Percentiles rank a stretch among this genome's conserved stretches.
Evolutionary conservation across 1,140 invertebrate species (phyloP).

Genomic region (Aphis craccivora): DNA sequence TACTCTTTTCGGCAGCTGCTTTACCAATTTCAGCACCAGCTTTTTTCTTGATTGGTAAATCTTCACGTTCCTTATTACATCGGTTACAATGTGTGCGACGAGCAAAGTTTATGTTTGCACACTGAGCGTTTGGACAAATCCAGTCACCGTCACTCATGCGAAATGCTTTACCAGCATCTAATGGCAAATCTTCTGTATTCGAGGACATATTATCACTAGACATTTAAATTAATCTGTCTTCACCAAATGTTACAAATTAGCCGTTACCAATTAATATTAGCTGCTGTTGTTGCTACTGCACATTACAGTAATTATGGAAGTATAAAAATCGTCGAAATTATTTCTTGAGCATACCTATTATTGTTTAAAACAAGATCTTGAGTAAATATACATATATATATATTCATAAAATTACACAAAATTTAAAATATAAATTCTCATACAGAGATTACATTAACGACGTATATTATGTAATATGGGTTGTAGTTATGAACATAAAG

Average conservation of each 20-base stretch:
- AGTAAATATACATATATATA: background rate
- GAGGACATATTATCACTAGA: slow-evolving; percentile 34
- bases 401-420: no score
- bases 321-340: background rate
- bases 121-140: slow-evolving; percentile 67
- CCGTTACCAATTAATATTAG: background rate
- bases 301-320: background rate
- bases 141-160: slow-evolving; percentile 67
- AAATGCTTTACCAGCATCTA: slow-evolving; percentile 57
- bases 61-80: slow-evolving; percentile 72
- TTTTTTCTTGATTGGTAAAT: slow-evolving; percentile 81
- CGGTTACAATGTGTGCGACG: slow-evolving; percentile 88
- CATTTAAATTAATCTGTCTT: background rate
- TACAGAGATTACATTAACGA: background rate
- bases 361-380: background rate
- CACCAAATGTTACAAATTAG: background rate
- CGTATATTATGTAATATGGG: no score
- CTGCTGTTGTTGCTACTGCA: background rate
- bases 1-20: slow-evolving; percentile 95
- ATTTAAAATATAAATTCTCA: background rate
- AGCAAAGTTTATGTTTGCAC: slow-evolving; percentile 95
- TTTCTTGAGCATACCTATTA: background rate
- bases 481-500: background rate
- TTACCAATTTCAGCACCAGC: slow-evolving; percentile 97
- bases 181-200: slow-evolving; percentile 24